Evolutionary conservation across 2,113 vertebrate species (phyloP).

Genomic region (Oxyura jamaicensis): DNA sequence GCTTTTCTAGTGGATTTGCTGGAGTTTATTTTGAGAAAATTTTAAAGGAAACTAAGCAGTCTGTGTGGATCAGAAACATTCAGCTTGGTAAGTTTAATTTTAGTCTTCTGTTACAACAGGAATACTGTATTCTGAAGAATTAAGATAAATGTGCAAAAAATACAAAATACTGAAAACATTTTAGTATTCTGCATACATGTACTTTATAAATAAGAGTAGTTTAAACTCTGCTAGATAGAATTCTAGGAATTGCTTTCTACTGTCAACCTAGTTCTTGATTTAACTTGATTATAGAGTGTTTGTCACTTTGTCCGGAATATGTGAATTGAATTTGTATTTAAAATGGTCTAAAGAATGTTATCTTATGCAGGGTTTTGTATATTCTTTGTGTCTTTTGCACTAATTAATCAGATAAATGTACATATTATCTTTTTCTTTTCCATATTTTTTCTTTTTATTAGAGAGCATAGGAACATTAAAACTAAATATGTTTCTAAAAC

Average conservation of each 20-base stretch:
- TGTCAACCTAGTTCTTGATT: not conserved
- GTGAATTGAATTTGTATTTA: not conserved
- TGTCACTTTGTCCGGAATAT: not conserved
- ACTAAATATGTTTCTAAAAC: not conserved
- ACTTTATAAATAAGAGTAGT: not conserved
- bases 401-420: not conserved
- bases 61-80: slow-evolving; percentile 98
- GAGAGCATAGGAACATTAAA: not conserved
- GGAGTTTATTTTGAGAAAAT: slow-evolving; percentile 99
- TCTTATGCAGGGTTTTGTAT: not conserved
- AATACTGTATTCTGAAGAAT: not conserved
- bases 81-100: slow-evolving; percentile 87
- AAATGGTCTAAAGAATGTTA: not conserved
- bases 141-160: not conserved
- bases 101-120: not conserved
- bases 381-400: not conserved
- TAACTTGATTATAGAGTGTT: not conserved
- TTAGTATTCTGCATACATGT: not conserved
- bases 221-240: not conserved
- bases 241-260: not conserved
- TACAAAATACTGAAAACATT: not conserved
- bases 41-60: slow-evolving; percentile 96
- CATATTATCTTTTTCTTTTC: no score
- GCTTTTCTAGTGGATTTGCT: slow-evolving; percentile 96
- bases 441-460: not conserved